Base-by-base conservation (phyloP, 1,140 invertebrate species). In the Euborellia annulipes region DNA sequence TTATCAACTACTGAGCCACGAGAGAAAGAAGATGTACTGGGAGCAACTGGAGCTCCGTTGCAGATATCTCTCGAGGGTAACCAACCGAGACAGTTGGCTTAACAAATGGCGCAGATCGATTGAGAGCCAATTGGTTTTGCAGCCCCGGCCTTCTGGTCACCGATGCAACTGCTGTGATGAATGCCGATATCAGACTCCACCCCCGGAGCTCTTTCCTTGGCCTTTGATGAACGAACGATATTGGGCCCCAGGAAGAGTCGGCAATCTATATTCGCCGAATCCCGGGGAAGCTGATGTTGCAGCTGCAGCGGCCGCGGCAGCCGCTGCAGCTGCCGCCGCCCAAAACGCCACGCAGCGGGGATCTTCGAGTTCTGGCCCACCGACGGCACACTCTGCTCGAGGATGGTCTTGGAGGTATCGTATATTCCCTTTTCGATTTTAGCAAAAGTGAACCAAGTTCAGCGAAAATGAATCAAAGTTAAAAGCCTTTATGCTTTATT, bases 21-120 rank as follows among this genome's bases (percentile, higher is more conserved):
- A 91, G 63, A 78, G 83, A 47, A 90, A 90, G 64, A 90, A 90
- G 62, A 87, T 88, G 77, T 91, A 91, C 60, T 90, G 86, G 86
- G 85, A 88, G 56, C 85, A 90, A 61, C 58, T 91, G 59, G 86
- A 91, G 57, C 58, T 87, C 19, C 63, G 86, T 46, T 84, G 85
- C 57, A 67, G 85, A 44, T 82, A 82, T 2, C 56, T 89, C 41
- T 87, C 85, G 54, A 47, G 57, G n/a, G 45, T 34, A 36, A 21
- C 11, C 43, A 38, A 36, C 16, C 11, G 23, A 27, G 4, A 27
- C 23, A 27, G 11, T 11, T 27, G 11, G 4, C 23, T 27, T 27
- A 27, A 27, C 23, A 36, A 45, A 44, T 44, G 27, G 47, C n/a
- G n/a, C n/a, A n/a, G n/a, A n/a, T n/a, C n/a, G n/a, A n/a, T n/a